Conservation (phyloP, 2,888 invertebrate species). For the Torymus texanus region DNA sequence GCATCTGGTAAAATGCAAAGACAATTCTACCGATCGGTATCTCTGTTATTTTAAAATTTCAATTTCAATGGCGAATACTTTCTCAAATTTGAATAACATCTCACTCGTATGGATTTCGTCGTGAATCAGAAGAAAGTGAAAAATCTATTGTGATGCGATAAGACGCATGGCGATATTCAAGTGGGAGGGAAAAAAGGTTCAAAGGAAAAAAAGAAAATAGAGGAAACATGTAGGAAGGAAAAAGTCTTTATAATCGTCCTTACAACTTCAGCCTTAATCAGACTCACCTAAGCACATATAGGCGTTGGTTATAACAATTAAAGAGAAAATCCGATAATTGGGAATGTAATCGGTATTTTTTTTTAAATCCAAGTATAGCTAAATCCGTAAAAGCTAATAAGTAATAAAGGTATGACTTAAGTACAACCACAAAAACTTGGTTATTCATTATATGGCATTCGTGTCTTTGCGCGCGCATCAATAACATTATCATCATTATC, state of each 20-base stretch:
- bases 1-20: no score
- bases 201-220: constrained; percentile 1
- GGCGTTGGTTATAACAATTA: constrained; percentile 46
- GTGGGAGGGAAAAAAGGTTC: background rate
- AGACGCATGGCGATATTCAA: constrained; percentile 23
- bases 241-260: constrained; percentile 45
- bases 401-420: constrained; percentile 74
- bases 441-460: constrained; percentile 75
- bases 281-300: constrained; percentile 42
- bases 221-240: constrained; percentile 16
- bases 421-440: constrained; percentile 74
- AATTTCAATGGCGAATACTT: constrained; percentile 5
- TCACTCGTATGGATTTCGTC: background rate
- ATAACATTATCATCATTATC: constrained; percentile 54
- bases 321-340: constrained; percentile 58
- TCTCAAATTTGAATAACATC: background rate
- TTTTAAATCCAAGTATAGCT: constrained; percentile 55
- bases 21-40: no score
- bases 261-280: constrained; percentile 52
- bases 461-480: constrained; percentile 63
- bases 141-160: constrained; percentile 21
- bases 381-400: constrained; percentile 64
- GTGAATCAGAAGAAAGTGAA: constrained; percentile 15
- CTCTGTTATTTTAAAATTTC: background rate
- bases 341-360: constrained; percentile 55